These are phyloP conservation scores for Opisthograptis luteolata DNA, from an alignment of 2,888 invertebrate genomes.

Conservation along the genomic window DNA sequence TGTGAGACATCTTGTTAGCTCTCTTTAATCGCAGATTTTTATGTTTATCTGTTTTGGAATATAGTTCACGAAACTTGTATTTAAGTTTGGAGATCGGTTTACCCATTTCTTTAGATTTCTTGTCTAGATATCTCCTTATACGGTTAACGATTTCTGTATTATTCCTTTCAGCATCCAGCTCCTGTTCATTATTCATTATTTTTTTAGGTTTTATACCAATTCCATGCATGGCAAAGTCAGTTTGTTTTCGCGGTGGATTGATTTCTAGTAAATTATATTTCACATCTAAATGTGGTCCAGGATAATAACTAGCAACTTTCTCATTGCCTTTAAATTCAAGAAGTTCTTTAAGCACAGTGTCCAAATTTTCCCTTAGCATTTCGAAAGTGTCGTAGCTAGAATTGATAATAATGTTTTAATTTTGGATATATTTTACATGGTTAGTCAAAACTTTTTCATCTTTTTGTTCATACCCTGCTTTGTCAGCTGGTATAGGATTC, in stretches of 20 bases:
- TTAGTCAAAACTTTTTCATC: too few relatives aligned
- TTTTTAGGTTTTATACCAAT: constrained; percentile 42
- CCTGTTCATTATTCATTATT: constrained; percentile 37
- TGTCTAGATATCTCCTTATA: constrained; percentile 67
- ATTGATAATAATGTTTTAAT: constrained; percentile 21
- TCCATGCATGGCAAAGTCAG: constrained; percentile 40
- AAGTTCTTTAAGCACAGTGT: constrained; percentile 87
- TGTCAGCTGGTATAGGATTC: constrained; percentile 95
- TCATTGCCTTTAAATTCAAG: constrained; percentile 82
- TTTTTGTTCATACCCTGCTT: constrained; percentile 85
- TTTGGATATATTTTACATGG: too few relatives aligned
- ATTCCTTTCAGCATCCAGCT: constrained; percentile 37
- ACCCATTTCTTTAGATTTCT: constrained; percentile 49
- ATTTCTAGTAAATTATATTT: constrained; percentile 54
- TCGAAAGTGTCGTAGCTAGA: constrained; percentile 93
- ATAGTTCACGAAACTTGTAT: constrained; percentile 43
- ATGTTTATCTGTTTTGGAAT: constrained; percentile 14
- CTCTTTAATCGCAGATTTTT: constrained; percentile 33
- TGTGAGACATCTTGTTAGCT: constrained; percentile 9
- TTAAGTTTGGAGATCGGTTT: constrained; percentile 51
- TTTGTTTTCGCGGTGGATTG: constrained; percentile 26
- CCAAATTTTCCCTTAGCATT: constrained; percentile 92
- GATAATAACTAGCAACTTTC: constrained; percentile 57
- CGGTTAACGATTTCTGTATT: constrained; percentile 63
- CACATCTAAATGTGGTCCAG: constrained; percentile 65